Base-by-base conservation (phyloP, 2,797 vertebrate genomes). In the Crax fasciolata region DNA sequence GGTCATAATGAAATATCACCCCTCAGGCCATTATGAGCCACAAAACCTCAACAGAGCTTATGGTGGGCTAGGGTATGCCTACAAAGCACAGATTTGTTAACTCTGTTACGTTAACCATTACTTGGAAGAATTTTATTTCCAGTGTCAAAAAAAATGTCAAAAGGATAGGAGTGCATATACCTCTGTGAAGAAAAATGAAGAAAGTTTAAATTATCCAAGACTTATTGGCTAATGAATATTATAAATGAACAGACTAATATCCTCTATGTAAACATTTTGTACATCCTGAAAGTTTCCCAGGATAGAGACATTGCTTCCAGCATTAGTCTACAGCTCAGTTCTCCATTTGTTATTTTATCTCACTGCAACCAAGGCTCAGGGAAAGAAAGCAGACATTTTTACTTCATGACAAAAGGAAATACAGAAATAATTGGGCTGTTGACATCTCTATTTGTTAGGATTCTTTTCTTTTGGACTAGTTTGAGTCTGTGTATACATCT, bases 11-110 rank as follows among this genome's bases (percentile, higher is more conserved):
- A 94, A 91, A 86, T 13, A 72, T 84, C 74, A 75, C 8, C 24
- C 75, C 87, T 87, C 73, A 74, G 91, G 92, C 77, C 83, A 92
- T 68, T 10, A 13, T 83, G 77, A 96, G 79, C 46, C 81, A 94
- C 93, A 96, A 96, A 97, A 94, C 66, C 90, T 94, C 88, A 95
- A 84, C 72, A 54, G 84, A 94, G 77, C 93, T 95, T 97, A 97
- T 93, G 71, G 91, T 77, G 70, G 96, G 94, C 97, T 25, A 62
- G 88, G 77, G 94, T 93, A 63, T 87, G 74, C 79, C 88, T 81
- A 24, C 57, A 95, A 91, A 94, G 57, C 74, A 95, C 63, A 94
- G 85, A 96, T 96, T 95, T 94, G 88, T 95, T 97, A 97, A 95
- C 91, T 97, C 87, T 79, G 75, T 96, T 97, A 95, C 5, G 2